Evolutionary conservation across 1,140 invertebrate genomes (phyloP), one percentile per base, ranked within the genome.

Genomic region (Trinorchestia longiramus): DNA sequence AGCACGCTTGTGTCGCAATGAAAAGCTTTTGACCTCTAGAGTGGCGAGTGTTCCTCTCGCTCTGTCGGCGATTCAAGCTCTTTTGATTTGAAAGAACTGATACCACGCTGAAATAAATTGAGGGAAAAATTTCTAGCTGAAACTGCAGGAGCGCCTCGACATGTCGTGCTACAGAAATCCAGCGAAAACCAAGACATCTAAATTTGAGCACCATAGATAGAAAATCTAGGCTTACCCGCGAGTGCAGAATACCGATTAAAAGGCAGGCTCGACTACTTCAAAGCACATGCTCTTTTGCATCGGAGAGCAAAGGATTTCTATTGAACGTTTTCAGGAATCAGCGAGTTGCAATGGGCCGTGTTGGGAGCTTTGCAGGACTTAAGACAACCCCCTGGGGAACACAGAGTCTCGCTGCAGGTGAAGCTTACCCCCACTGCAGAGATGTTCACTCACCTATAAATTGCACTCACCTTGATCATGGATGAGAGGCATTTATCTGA

Each of bases 211-310:
- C 62, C 36, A 77, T 23, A 77, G 62, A 77, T 77, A 77, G 62
- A 77, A 77, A 77, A n/a, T 77, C 28, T 28, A 77, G 28, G 62
- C 62, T 11, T 28, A 15, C 11, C 3, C 1, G 62, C 62, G 62
- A 77, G 62, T 77, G 62, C 62, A 77, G 62, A 77, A 77, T 77
- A 77, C 62, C 11, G 62, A 77, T 77, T 77, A 94, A 44, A 94
- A 45, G 92, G 92, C 44, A 43, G 44, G 92, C 92, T 47, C 41
- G 43, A 43, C 43, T 43, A 94, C 92, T 94, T 44, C 43, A 90
- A 94, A 94, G 92, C 41, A 94, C 40, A n/a, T 44, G 43, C 92
- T 94, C 92, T 94, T 94, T 94, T 94, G 92, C 92, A 94, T 94
- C 28, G 43, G 92, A 40, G 41, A 47, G 92, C 92, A 94, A 45